These are phyloP conservation scores for Centroberyx gerrardi DNA, from an alignment of 2,797 vertebrate species.

Conservation along the genomic window DNA sequence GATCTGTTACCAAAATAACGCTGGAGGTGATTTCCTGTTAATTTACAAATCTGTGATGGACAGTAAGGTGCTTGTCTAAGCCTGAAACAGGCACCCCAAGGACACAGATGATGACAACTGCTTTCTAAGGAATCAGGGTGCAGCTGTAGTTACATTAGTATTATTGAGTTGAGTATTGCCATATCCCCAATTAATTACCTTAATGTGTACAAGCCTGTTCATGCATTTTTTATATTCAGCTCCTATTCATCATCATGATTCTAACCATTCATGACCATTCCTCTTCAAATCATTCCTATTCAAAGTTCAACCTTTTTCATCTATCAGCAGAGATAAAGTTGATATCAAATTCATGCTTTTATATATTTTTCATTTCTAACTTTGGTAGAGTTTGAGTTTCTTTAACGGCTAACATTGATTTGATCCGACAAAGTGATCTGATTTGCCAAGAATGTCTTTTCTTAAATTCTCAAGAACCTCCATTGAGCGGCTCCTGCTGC, in stretches of 20 bases:
- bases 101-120: too few relatives aligned
- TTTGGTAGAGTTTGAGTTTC: slow-evolving; percentile 19
- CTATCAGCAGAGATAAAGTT: slow-evolving; percentile 40
- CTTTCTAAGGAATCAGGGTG: too few relatives aligned
- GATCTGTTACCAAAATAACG: too few relatives aligned
- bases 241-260: background rate
- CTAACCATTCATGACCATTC: slow-evolving; percentile 15
- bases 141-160: too few relatives aligned
- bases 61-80: too few relatives aligned
- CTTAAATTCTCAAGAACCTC: slow-evolving; percentile 37
- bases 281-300: slow-evolving; percentile 49
- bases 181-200: too few relatives aligned
- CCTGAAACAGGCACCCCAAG: too few relatives aligned
- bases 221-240: slow-evolving; percentile 35
- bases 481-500: slow-evolving; percentile 41
- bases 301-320: slow-evolving; percentile 6
- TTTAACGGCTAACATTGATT: slow-evolving; percentile 27
- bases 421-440: slow-evolving; percentile 11
- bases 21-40: background rate
- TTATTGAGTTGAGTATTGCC: too few relatives aligned
- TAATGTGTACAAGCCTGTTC: slow-evolving; percentile 17
- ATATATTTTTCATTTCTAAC: slow-evolving; percentile 51
- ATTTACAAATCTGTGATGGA: background rate
- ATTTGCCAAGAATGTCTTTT: slow-evolving; percentile 37
- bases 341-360: slow-evolving; percentile 17